Evolutionary conservation across 2,113 vertebrate species (phyloP).

Genomic region (Eubucco bourcierii): DNA sequence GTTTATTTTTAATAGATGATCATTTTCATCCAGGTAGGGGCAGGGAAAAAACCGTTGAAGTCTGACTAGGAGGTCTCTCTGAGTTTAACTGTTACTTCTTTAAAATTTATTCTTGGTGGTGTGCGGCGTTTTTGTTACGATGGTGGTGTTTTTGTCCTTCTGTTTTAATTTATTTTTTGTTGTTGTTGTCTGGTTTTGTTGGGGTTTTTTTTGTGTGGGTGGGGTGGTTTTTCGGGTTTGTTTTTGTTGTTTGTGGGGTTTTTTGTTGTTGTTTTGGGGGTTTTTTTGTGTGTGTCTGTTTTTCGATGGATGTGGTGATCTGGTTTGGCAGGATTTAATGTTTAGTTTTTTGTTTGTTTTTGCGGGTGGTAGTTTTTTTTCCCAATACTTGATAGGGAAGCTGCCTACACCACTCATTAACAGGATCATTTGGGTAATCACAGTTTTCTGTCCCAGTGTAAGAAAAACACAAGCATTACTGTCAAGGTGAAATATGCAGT

Average conservation of each 20-base stretch:
- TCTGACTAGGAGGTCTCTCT: not conserved
- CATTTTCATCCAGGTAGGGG: not conserved
- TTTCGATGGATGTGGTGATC: too few relatives aligned
- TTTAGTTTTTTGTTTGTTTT: too few relatives aligned
- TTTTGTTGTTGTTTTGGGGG: too few relatives aligned
- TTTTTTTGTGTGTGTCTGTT: too few relatives aligned
- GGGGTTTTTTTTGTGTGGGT: too few relatives aligned
- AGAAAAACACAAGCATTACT: not conserved
- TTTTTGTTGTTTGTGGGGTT: too few relatives aligned
- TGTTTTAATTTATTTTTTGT: too few relatives aligned
- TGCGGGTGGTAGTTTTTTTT: too few relatives aligned
- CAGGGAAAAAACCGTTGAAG: not conserved
- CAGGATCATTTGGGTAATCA: not conserved
- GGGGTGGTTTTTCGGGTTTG: too few relatives aligned
- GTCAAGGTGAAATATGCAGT: not conserved
- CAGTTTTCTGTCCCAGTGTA: not conserved
- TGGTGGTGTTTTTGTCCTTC: too few relatives aligned
- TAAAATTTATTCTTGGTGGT: not conserved
- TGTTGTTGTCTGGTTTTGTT: too few relatives aligned
- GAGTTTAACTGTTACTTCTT: not conserved
- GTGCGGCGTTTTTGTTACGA: not conserved
- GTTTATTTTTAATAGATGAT: not conserved
- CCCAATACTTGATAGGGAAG: not conserved
- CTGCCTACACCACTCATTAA: not conserved
- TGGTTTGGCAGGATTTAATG: too few relatives aligned